These are phyloP conservation scores for Bovichtus variegatus DNA, from an alignment of 2,797 vertebrate species.

Conservation along the genomic window DNA sequence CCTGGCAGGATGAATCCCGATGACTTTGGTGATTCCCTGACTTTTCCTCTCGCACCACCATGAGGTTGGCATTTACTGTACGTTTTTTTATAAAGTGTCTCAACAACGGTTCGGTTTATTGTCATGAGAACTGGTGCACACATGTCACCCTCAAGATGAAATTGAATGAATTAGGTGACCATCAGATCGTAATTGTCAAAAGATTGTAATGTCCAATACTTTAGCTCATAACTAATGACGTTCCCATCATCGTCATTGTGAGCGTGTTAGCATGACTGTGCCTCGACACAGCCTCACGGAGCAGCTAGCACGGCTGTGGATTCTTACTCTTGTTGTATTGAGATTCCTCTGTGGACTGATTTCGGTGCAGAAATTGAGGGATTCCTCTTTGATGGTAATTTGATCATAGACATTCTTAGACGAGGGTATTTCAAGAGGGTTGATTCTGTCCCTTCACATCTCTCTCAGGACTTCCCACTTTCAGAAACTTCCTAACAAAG, in stretches of 20 bases:
- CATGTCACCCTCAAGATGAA: neutral
- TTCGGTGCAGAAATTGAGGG: conserved; percentile 21
- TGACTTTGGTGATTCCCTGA: neutral
- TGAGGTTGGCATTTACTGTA: neutral
- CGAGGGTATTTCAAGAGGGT: conserved; percentile 55
- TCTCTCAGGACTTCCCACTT: conserved; percentile 49
- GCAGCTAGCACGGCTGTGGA: neutral
- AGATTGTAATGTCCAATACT: neutral
- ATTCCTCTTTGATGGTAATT: conserved; percentile 62
- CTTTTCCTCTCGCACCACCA: neutral
- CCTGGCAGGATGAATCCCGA: neutral
- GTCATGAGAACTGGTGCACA: neutral
- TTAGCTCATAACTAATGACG: neutral
- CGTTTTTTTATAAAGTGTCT: neutral
- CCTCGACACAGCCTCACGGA: neutral
- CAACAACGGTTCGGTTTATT: neutral
- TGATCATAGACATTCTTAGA: conserved; percentile 46
- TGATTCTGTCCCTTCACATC: conserved; percentile 65
- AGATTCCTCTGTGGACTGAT: neutral
- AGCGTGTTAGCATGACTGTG: neutral
- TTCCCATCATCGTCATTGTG: neutral
- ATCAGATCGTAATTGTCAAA: neutral
- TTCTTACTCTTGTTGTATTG: neutral
- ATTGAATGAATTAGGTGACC: neutral
- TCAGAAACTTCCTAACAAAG: conserved; percentile 69